phyloP scores from a whole-genome alignment of 1,140 invertebrate genomes.

The Heterodera carotae region DNA sequence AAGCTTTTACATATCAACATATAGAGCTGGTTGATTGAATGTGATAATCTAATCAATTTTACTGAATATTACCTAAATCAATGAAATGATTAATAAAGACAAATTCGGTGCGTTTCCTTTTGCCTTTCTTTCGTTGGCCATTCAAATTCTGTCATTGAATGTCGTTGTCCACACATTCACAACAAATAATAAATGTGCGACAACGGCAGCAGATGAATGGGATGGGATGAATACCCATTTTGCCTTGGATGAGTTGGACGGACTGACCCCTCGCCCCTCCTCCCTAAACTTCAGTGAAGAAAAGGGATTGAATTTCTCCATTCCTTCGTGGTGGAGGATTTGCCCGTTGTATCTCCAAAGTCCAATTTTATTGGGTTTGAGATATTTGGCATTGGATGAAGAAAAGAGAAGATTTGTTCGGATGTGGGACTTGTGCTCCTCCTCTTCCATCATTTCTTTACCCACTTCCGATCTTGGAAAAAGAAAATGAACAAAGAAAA shows the following conservation, averaged over 20 bases:
- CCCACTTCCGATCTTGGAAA: too few relatives aligned
- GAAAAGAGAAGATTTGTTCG: not conserved
- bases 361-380: not conserved
- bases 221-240: not conserved
- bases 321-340: not conserved
- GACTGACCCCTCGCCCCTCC: not conserved
- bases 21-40: not conserved
- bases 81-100: too few relatives aligned
- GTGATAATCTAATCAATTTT: not conserved
- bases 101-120: not conserved
- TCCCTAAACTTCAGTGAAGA: not conserved
- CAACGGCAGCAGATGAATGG: not conserved
- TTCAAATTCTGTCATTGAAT: not conserved
- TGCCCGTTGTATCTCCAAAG: not conserved
- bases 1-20: too few relatives aligned
- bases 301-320: not conserved
- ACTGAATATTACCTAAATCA: not conserved
- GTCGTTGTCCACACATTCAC: not conserved
- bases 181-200: constrained; percentile 1
- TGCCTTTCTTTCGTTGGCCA: not conserved
- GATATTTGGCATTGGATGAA: not conserved
- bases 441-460: not conserved
- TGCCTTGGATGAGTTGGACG: not conserved
- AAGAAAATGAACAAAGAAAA: too few relatives aligned
- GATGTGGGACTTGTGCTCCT: not conserved